A percentile compares a stretch with the other conserved stretches of the same genome.
Evolutionary conservation across 1,140 invertebrate genomes (phyloP).

Genomic region (Drosophila persimilis): DNA sequence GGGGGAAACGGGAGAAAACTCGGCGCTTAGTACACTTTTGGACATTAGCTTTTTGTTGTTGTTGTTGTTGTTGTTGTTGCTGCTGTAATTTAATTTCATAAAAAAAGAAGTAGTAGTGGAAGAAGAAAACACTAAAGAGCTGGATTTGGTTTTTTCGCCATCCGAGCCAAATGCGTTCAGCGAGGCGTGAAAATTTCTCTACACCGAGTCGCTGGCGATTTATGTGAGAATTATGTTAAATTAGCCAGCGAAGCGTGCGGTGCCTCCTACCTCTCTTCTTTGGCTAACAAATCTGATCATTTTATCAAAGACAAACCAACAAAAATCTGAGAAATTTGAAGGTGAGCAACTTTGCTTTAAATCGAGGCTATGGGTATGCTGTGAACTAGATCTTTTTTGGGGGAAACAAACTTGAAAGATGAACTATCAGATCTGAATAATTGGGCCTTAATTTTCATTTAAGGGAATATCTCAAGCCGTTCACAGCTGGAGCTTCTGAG

Average conservation of each 20-base stretch:
- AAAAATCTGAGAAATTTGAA: slow-evolving; percentile 25
- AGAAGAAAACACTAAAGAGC: slow-evolving; percentile 37
- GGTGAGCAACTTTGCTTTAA: slow-evolving; percentile 25
- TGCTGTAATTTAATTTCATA: slow-evolving; percentile 35
- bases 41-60: slow-evolving; percentile 40
- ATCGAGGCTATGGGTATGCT: neutral
- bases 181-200: slow-evolving; percentile 78
- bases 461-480: no score
- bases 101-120: neutral
- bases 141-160: slow-evolving; percentile 12
- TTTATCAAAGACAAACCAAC: slow-evolving; percentile 29
- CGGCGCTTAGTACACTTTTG: slow-evolving; percentile 45
- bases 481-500: no score
- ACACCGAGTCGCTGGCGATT: slow-evolving; percentile 68
- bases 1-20: neutral
- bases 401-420: slow-evolving; percentile 15
- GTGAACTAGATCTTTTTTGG: slow-evolving; percentile 16
- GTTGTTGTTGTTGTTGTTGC: slow-evolving; percentile 3
- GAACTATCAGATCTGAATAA: neutral
- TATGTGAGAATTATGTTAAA: slow-evolving; percentile 81
- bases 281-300: slow-evolving; percentile 39
- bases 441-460: no score
- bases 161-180: slow-evolving; percentile 52
- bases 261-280: neutral
- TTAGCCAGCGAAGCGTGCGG: slow-evolving; percentile 65